Base-by-base conservation (phyloP, 2,888 invertebrate genomes). In the Heliconius ethilla region DNA sequence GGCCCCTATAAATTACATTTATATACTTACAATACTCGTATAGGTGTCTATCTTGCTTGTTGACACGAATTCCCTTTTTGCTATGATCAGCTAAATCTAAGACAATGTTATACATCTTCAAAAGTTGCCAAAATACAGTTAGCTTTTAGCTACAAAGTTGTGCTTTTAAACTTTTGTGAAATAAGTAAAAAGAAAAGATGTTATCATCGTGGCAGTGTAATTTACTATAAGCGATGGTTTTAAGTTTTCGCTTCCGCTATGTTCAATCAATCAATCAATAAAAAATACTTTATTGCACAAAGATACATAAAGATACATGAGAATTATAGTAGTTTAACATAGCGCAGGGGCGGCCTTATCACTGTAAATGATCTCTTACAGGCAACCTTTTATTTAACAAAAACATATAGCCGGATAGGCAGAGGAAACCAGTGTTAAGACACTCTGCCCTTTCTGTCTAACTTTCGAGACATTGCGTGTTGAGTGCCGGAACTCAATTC, bases 1-100 rank as follows among this genome's bases (percentile, higher is more conserved):
- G 55, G 51, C 70, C 63, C 70, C 63, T 76, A 76, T 76, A 76
- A 76, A 76, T 76, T 76, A 76, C 70, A 70, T 72, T 72, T 72
- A 72, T 59, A 33, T 33, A 59, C n/a, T 10, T 37, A 33, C 59
- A 72, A n/a, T 37, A 37, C 45, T 15, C 15, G 15, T 22, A 4
- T 55, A 55, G 7, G 22, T 63, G 29, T 15, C 2, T 63, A 29
- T 63, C 63, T 33, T n/a, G 55, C 33, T 25, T 15, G 22, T 59
- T 33, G 72, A 72, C 72, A 59, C 55, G 72, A 33, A 59, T 37
- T 25, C 33, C 33, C 59, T 72, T 37, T 72, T 59, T 59, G 59
- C 72, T 25, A 4, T 37, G 59, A 33, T 25, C 72, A 72, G 33
- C 59, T 55, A 33, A 59, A 37, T 72, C 72, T 72, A 72, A 55